Evolutionary conservation across 2,797 vertebrate genomes (phyloP), one percentile per base, ranked within the genome.

Genomic region (Labroides dimidiatus): DNA sequence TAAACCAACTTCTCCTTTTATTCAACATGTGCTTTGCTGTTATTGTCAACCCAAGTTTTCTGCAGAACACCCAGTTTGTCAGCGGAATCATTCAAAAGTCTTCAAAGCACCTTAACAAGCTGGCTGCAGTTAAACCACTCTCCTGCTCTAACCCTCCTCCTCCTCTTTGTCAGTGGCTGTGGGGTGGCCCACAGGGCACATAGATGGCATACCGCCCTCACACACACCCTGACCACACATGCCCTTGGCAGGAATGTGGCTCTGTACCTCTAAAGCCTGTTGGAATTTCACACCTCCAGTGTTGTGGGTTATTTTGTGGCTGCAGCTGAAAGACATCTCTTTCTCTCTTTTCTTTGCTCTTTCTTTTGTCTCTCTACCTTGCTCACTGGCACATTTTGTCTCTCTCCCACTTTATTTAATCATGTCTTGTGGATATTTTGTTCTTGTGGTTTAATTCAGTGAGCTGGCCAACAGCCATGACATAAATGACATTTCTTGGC

Each of bases 271-370:
- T 65, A 82, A 90, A 90, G 82, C 87, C 77, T 20, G 19, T 61
- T 81, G 89, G 90, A 91, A 93, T 93, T 81, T 93, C 78, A 86
- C 91, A 90, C 89, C 85, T 86, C 53, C 72, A 71, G 72, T 81
- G 77, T 89, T 86, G 78, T 86, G 81, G 82, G 14, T 0, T 69
- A 59, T 72, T 10, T 57, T 56, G 68, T 55, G 80, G 59, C 41
- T 71, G 12, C 12, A 6, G 30, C 68, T 84, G 69, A 87, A 85
- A 82, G 79, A 81, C 59, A 0, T 66, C 67, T 82, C 59, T 69
- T 63, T 75, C 64, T 57, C 27, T 56, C 53, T 48, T 12, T 2
- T 56, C n/a, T 41, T 54, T 57, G 52, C 30, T 33, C 7, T 65
- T 53, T 14, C 52, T 48, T 0, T 33, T 48, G 20, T 48, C 17